Conservation (phyloP, 2,113 vertebrate genomes). For the Rhinichthys klamathensis region DNA sequence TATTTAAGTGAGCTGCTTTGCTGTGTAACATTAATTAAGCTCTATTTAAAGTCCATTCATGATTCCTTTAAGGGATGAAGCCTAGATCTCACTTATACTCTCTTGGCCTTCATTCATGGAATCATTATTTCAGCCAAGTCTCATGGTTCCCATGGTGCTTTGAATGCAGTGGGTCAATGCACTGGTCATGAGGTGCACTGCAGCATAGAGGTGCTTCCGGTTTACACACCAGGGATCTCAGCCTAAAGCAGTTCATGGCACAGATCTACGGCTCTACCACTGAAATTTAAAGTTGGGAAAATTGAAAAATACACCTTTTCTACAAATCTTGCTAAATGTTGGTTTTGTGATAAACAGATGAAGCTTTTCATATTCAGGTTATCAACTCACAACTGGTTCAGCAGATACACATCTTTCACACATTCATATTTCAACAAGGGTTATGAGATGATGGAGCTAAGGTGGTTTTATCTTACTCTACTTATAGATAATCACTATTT, state of each 20-base stretch:
- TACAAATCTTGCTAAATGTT: background rate
- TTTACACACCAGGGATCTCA: background rate
- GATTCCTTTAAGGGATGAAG: background rate
- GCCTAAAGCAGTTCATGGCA: background rate
- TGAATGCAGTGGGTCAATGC: constrained; percentile 1
- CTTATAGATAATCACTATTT: background rate
- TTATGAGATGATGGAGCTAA: background rate
- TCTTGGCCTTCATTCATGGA: constrained; percentile 1
- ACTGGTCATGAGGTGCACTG: background rate
- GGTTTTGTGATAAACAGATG: background rate
- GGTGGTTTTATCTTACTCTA: background rate
- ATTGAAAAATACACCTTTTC: background rate
- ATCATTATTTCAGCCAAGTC: constrained; percentile 26
- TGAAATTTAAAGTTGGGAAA: background rate
- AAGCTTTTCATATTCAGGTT: background rate
- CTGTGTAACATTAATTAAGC: background rate
- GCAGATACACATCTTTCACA: background rate
- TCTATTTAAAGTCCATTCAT: background rate
- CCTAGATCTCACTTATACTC: background rate
- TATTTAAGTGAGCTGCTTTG: background rate
- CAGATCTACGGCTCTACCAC: background rate
- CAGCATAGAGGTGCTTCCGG: background rate
- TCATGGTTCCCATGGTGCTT: constrained; percentile 36
- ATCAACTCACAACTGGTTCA: background rate
- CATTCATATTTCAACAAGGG: background rate